Base-by-base conservation (phyloP, 1,140 invertebrate genomes). In the Prorops nasuta region DNA sequence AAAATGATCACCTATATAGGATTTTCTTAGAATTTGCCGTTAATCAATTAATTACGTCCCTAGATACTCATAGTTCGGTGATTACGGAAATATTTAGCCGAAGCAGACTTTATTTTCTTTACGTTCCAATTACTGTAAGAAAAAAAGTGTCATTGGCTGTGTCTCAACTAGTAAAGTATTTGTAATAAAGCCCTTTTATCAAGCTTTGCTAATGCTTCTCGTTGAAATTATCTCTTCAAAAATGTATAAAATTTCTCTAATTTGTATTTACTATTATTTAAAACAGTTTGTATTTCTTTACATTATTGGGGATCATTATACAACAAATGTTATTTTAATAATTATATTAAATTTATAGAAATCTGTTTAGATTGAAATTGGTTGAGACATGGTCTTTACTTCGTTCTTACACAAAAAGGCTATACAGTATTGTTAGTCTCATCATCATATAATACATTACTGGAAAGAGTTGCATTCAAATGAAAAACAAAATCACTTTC, bases 1-100 rank as follows among this genome's bases (percentile, higher is more conserved):
- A 63, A 67, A 63, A 43, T 51, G 24, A 28, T 51, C 42, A 36
- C 58, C n/a, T 41, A 51, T 21, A 53, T 60, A 58, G 48, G 28
- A 38, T 54, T 49, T 51, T 47, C 49, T 59, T 59, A 60, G 44
- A 44, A 39, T 55, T 28, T 44, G 58, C 35, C 28, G 36, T 51
- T 48, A 42, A 31, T 54, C 40, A 14, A 55, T 51, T 50, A 37
- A 35, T 40, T 40, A 18, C 19, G 21, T 21, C 14, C 21, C 15
- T 40, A 21, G 14, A 21, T n/a, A 28, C 21, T 21, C 19, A n/a
- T 20, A 40, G 19, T 40, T 19, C 6, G 20, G 37, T 46, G 19
- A 21, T 14, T 41, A 20, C 31, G 20, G 37, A 46, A 19, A 46
- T 46, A 36, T 37, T 20, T 34, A 45, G 19, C 12, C 16, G 16